Conservation (phyloP, 2,797 vertebrate genomes). For the Trematomus bernacchii region DNA sequence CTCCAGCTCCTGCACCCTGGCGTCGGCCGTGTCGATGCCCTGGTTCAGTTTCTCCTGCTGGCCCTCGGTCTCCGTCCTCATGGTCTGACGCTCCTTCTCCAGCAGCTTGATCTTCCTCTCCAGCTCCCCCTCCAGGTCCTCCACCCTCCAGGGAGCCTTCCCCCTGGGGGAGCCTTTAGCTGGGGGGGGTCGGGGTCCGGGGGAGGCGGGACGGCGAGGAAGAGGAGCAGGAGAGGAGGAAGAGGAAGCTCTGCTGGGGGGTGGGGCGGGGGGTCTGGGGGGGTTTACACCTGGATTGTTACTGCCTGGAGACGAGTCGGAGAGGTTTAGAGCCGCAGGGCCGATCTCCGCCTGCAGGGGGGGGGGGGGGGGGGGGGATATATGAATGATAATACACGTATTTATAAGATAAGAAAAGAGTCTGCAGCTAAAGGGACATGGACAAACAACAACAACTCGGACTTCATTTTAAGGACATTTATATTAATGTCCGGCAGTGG, state of each 20-base stretch:
- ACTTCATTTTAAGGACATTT: too few species aligned
- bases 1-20: slow-evolving; percentile 82
- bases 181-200: slow-evolving; percentile 43
- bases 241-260: slow-evolving; percentile 41
- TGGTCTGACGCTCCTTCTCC: slow-evolving; percentile 84
- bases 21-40: slow-evolving; percentile 78
- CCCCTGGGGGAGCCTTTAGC: slow-evolving; percentile 55
- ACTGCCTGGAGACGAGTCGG: slow-evolving; percentile 49
- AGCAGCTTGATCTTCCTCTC: slow-evolving; percentile 85
- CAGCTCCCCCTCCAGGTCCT: slow-evolving; percentile 85
- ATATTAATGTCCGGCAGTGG: too few species aligned
- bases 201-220: slow-evolving; percentile 59
- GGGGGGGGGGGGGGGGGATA: neutral
- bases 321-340: slow-evolving; percentile 82
- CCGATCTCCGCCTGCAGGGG: slow-evolving; percentile 82
- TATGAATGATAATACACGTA: too few species aligned
- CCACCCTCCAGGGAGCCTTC: slow-evolving; percentile 81
- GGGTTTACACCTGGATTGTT: slow-evolving; percentile 29
- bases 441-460: too few species aligned
- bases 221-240: slow-evolving; percentile 25
- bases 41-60: slow-evolving; percentile 84
- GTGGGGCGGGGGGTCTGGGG: slow-evolving; percentile 42
- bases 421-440: too few species aligned
- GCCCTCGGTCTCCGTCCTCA: slow-evolving; percentile 83
- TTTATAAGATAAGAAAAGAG: too few species aligned